Conservation (phyloP, 2,888 invertebrate species). For the Cecidostiba fungosa region DNA sequence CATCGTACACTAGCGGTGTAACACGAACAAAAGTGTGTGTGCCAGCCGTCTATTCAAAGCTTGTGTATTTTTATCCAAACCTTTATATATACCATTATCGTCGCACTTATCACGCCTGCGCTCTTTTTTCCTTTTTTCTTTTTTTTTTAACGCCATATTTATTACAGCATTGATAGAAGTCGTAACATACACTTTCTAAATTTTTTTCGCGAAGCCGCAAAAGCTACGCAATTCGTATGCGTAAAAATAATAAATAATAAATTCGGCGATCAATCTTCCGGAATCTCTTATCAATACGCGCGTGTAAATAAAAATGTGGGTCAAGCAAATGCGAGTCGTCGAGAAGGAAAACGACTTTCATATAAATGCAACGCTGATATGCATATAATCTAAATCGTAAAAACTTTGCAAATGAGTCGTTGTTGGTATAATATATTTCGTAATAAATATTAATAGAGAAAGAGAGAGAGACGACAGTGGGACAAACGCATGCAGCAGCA, state of each 20-base stretch:
- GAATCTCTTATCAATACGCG: background rate
- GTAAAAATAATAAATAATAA: background rate
- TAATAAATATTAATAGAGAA: background rate
- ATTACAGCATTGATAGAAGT: background rate
- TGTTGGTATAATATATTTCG: no score
- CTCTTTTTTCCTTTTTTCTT: background rate
- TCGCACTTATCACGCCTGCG: slow-evolving; percentile 29
- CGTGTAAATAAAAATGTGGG: slow-evolving; percentile 47
- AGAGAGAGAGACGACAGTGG: background rate
- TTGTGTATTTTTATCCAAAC: slow-evolving; percentile 32
- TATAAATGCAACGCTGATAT: background rate
- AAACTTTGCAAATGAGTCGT: background rate
- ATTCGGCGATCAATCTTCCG: background rate
- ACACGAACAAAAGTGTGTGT: background rate
- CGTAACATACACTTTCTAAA: background rate
- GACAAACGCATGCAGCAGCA: background rate
- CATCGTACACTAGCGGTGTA: background rate
- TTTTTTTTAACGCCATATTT: background rate
- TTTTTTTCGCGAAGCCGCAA: background rate
- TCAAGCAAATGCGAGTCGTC: slow-evolving; percentile 29
- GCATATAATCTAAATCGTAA: background rate
- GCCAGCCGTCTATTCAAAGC: slow-evolving; percentile 8
- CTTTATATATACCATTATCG: slow-evolving; percentile 23
- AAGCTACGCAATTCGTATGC: no score
- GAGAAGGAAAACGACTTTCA: background rate